A percentile compares a stretch with the other conserved stretches of the same genome.
phyloP scores from a whole-genome alignment of 37 sponge, comb jelly and placozoan species.

The Lycopodina hypogea region DNA sequence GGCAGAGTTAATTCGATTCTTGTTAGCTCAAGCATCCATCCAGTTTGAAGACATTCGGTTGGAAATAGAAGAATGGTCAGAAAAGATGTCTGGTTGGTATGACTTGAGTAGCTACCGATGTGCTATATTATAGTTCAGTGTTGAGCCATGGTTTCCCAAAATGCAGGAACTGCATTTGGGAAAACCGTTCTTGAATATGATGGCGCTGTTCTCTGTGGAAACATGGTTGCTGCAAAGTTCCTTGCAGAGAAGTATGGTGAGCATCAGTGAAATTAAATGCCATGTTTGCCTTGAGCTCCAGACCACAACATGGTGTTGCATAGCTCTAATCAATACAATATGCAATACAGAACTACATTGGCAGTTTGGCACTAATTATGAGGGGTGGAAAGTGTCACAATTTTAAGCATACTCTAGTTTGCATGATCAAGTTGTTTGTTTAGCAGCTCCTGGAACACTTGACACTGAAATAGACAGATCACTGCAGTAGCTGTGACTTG shows the following conservation, averaged over 20 bases:
- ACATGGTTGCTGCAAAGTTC: constrained; percentile 46
- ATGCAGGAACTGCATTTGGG: constrained; percentile 18
- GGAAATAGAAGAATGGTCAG: constrained; percentile 41
- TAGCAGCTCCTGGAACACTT: too few relatives aligned
- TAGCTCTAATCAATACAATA: neutral
- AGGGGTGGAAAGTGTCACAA: too few relatives aligned
- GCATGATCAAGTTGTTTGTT: too few relatives aligned
- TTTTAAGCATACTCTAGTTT: too few relatives aligned
- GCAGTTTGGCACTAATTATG: too few relatives aligned
- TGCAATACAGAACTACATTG: neutral
- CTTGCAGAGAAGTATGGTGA: constrained; percentile 49
- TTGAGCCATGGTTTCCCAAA: neutral
- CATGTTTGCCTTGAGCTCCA: neutral
- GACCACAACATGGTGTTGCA: neutral
- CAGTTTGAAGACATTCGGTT: constrained; percentile 48
- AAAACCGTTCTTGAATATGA: constrained; percentile 32
- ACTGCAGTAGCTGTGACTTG: too few relatives aligned
- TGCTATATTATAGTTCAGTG: neutral
- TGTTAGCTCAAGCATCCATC: constrained; percentile 44
- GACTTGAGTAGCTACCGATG: neutral
- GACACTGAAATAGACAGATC: too few relatives aligned
- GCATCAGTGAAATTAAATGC: neutral
- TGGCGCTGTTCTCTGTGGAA: constrained; percentile 25
- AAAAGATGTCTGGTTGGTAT: constrained; percentile 33
- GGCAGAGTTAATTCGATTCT: constrained; percentile 51